phyloP scores from a whole-genome alignment of 2,113 vertebrate species.

The Psephotus haematonotus region DNA sequence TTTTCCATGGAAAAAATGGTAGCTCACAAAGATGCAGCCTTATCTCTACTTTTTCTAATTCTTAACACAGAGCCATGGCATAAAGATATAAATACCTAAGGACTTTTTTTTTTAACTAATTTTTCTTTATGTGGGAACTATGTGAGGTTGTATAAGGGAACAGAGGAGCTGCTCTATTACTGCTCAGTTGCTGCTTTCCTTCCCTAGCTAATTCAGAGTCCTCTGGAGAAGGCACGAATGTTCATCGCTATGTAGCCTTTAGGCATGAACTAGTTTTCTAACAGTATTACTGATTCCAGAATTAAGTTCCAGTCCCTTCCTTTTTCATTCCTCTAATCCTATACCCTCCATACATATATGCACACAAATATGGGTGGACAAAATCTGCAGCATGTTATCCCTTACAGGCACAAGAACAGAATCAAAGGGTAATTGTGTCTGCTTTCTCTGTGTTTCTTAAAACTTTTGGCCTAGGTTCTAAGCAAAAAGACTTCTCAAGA shows the following conservation, averaged over 20 bases:
- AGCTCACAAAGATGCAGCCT: neutral
- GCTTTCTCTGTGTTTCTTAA: neutral
- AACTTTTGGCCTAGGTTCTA: neutral
- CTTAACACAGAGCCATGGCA: neutral
- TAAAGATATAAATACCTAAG: neutral
- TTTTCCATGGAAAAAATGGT: neutral
- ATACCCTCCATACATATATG: neutral
- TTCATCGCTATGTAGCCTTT: neutral
- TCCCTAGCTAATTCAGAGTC: neutral
- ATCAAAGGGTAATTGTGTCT: neutral
- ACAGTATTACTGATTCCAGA: neutral
- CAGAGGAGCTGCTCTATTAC: neutral
- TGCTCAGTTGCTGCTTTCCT: neutral
- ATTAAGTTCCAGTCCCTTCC: neutral
- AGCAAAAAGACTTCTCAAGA: neutral
- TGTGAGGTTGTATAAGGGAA: neutral
- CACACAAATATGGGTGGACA: neutral
- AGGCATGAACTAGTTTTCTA: neutral
- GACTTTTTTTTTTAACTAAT: neutral
- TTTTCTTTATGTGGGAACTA: neutral
- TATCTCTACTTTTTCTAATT: neutral
- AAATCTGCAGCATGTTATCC: neutral
- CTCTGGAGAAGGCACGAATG: neutral
- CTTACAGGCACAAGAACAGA: neutral
- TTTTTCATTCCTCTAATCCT: neutral